Evolutionary conservation across 2,113 vertebrate genomes (phyloP).

Genomic region (Elephas maximus): DNA sequence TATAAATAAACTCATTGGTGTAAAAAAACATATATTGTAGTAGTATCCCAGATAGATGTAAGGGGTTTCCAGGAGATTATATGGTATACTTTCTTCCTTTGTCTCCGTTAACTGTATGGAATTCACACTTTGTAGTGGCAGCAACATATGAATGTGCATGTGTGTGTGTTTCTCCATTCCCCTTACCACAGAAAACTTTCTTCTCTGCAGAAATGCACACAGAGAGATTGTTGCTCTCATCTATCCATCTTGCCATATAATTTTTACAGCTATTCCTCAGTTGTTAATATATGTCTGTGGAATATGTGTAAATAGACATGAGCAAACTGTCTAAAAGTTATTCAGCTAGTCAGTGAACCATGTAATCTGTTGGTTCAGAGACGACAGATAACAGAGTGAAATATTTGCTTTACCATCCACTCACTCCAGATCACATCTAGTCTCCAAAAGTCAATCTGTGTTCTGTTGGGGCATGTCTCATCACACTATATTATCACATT

Average conservation of each 20-base stretch:
- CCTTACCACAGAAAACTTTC: conserved; percentile 81
- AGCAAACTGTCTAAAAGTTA: conserved; percentile 92
- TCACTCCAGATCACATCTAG: conserved; percentile 84
- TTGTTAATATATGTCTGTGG: conserved; percentile 89
- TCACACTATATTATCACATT: conserved; percentile 91
- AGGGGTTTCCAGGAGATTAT: conserved; percentile 14
- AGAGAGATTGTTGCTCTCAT: conserved; percentile 53
- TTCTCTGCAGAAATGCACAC: conserved; percentile 69
- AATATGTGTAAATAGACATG: conserved; percentile 92
- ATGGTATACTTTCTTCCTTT: neutral
- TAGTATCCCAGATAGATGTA: conserved; percentile 27
- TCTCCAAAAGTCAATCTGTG: conserved; percentile 89
- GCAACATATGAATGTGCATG: neutral
- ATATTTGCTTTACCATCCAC: conserved; percentile 89
- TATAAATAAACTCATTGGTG: neutral
- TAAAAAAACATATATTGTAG: conserved; percentile 56
- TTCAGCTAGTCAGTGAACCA: conserved; percentile 91
- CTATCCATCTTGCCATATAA: conserved; percentile 57
- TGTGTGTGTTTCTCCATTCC: conserved; percentile 61
- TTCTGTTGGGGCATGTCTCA: conserved; percentile 91
- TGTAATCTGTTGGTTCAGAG: conserved; percentile 93
- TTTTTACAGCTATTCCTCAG: conserved; percentile 87
- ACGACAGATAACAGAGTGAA: conserved; percentile 94
- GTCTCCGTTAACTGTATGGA: neutral
- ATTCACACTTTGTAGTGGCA: conserved; percentile 50